These are phyloP conservation scores for Acleris sparsana DNA, from an alignment of 2,888 invertebrate species.

Conservation along the genomic window DNA sequence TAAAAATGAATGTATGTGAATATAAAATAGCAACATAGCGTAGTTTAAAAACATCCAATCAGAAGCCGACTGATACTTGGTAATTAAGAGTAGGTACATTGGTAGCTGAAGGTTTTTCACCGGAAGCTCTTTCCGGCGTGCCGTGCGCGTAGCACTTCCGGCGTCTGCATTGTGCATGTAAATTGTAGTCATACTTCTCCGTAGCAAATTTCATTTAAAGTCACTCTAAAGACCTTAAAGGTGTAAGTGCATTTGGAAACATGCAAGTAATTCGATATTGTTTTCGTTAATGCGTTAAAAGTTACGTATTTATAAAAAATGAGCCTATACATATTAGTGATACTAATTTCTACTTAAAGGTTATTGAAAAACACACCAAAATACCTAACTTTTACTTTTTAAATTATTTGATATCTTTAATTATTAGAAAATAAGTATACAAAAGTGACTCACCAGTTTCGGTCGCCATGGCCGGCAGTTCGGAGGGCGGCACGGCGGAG, in stretches of 20 bases:
- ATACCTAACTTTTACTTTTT: background rate
- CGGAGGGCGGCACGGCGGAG: constrained; percentile 79
- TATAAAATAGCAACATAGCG: background rate
- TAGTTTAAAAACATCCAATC: background rate
- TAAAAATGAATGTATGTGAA: too few relatives aligned
- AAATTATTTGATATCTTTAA: too few relatives aligned
- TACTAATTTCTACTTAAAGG: background rate
- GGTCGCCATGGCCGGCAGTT: constrained; percentile 81
- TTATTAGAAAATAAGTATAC: background rate
- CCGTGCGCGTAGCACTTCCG: constrained; percentile 34
- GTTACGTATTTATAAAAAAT: too few relatives aligned
- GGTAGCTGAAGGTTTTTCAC: constrained; percentile 13
- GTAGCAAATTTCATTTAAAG: too few relatives aligned
- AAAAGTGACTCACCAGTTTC: constrained; percentile 71
- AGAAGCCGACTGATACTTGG: background rate
- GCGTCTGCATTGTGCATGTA: constrained; percentile 18
- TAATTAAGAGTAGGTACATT: background rate
- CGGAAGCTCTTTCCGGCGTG: constrained; percentile 34
- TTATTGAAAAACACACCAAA: background rate
- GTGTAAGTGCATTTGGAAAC: too few relatives aligned
- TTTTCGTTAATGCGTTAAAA: too few relatives aligned
- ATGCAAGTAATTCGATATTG: too few relatives aligned
- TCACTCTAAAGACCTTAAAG: too few relatives aligned
- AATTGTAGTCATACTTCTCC: too few relatives aligned
- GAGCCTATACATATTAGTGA: too few relatives aligned